Base-by-base conservation (phyloP, 1,140 invertebrate genomes). In the Charaxes varanes region DNA sequence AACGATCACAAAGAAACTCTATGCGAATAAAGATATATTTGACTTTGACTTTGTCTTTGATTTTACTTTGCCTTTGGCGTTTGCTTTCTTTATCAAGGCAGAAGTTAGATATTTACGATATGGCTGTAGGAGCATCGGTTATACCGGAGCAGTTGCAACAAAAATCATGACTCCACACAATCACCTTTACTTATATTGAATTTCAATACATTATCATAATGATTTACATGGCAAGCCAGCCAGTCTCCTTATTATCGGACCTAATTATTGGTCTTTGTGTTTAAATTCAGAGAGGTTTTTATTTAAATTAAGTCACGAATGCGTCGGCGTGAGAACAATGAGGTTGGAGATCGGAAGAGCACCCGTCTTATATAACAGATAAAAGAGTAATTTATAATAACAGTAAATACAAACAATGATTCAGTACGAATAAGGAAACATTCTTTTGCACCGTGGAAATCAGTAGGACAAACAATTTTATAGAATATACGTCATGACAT, bases 181-280 rank as follows among this genome's bases (percentile, higher is more conserved):
- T 82, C 62, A 63, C 59, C 67, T 73, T 66, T 67, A 76, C 76
- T 82, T 78, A 77, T 65, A 63, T 70, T 76, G 62, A 73, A 71
- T 67, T 66, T 58, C 53, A 66, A 60, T 66, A 76, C 52, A 81
- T 81, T 82, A 79, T 73, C 74, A 82, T 82, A 82, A 67, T 58
- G 57, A 82, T 82, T 82, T 79, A 72, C 74, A 82, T 80, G 77
- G 63, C 54, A 57, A 53, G 53, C 61, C 55, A 53, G 58, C 58
- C 46, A 49, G 44, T 53, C 30, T 60, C 55, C 57, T 70, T 74
- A 72, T 72, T 68, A 79, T 70, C 56, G 70, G 52, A 65, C 67
- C 65, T 82, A 82, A 82, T 82, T 79, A 82, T 82, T 72, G 55
- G 53, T 69, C 73, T 74, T 79, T 82, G 73, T 79, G 67, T 72